A percentile compares a stretch with the other conserved stretches of the same genome.
Conservation (phyloP, 2,888 invertebrate species). For the Drosophila algonquin region DNA sequence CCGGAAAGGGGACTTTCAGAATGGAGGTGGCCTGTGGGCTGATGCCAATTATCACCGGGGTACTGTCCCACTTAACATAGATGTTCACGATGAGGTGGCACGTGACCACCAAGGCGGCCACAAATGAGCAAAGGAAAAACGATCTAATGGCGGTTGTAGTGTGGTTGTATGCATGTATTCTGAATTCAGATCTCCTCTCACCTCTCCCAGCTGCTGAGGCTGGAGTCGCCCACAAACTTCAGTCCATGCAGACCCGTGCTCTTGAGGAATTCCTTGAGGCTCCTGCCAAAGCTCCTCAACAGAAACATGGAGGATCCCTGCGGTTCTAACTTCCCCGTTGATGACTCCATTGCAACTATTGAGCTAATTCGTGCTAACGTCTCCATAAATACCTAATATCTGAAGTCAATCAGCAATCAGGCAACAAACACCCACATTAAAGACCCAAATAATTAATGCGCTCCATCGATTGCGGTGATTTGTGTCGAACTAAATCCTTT, state of each 20-base stretch:
- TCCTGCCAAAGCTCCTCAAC: conserved; percentile 45
- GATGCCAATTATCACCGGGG: conserved; percentile 91
- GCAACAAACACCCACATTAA: conserved; percentile 17
- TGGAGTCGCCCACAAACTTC: conserved; percentile 71
- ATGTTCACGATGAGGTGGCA: conserved; percentile 88
- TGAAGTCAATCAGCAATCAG: conserved; percentile 23
- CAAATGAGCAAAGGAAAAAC: conserved; percentile 90
- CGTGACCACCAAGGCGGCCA: conserved; percentile 85
- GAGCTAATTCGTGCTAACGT: conserved; percentile 5
- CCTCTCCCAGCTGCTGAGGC: conserved; percentile 74
- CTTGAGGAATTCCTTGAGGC: conserved; percentile 60
- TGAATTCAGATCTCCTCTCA: conserved; percentile 12
- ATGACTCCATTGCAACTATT: conserved; percentile 35
- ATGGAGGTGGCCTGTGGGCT: conserved; percentile 89
- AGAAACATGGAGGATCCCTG: conserved; percentile 34
- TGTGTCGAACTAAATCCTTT: conserved; percentile 28
- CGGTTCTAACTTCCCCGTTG: conserved; percentile 14
- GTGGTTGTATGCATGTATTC: no score
- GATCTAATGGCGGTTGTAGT: conserved; percentile 83
- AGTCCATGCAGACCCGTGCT: conserved; percentile 78
- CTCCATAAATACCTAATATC: conserved; percentile 31
- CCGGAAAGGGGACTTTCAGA: conserved; percentile 90
- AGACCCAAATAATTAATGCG: conserved; percentile 34
- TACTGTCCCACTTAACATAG: conserved; percentile 89
- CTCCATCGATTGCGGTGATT: conserved; percentile 30